phyloP scores from a whole-genome alignment of 2,113 vertebrate genomes.

The Lagopus muta region DNA sequence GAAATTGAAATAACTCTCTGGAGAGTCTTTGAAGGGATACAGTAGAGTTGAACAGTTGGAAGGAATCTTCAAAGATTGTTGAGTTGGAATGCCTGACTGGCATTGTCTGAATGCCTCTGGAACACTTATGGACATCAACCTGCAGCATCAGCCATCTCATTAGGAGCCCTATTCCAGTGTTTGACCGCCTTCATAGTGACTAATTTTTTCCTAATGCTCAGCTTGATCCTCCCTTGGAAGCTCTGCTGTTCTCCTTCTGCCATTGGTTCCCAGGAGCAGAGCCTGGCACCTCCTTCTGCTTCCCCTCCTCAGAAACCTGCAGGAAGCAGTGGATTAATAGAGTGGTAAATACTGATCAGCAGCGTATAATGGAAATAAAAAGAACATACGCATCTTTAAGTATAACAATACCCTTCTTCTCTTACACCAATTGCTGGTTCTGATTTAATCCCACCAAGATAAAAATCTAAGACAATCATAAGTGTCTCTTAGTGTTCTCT shows the following conservation, averaged over 20 bases:
- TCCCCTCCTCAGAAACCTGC: background rate
- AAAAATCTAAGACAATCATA: background rate
- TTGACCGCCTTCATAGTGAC: background rate
- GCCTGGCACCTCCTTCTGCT: background rate
- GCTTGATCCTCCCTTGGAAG: background rate
- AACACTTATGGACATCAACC: background rate
- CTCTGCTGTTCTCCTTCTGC: background rate
- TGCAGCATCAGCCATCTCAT: background rate
- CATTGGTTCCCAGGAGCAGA: background rate
- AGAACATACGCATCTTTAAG: background rate
- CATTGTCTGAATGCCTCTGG: background rate
- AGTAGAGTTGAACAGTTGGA: background rate
- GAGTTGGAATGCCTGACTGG: background rate
- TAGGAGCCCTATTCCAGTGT: background rate
- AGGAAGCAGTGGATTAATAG: background rate
- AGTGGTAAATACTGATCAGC: background rate
- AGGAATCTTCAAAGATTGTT: background rate
- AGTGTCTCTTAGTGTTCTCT: background rate
- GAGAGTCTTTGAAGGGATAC: background rate
- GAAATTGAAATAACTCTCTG: background rate
- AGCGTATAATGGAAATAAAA: background rate
- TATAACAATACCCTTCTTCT: background rate
- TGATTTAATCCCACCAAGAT: background rate
- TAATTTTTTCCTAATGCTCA: background rate
- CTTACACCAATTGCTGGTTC: background rate